Percentiles rank a stretch among this genome's conserved stretches.
Evolutionary conservation across 1,140 invertebrate species (phyloP).

Genomic region (Magallana angulata): DNA sequence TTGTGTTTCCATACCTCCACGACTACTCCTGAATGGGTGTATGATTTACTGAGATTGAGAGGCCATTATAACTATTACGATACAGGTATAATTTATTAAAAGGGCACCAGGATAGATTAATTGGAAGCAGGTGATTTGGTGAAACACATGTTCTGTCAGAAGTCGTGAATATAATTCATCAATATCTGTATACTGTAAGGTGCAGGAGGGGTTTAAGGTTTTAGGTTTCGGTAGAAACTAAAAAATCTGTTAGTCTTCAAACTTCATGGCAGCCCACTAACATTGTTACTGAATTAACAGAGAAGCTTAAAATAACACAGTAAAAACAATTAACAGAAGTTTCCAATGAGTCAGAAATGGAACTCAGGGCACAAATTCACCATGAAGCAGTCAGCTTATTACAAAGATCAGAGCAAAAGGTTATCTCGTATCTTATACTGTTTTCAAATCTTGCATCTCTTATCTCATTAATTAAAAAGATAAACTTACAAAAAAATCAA

Average conservation of each 20-base stretch:
- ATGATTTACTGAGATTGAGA: neutral
- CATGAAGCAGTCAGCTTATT: neutral
- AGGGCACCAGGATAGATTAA: too few species aligned
- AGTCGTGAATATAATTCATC: neutral
- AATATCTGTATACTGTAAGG: neutral
- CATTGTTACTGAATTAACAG: neutral
- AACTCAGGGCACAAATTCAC: neutral
- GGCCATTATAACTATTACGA: neutral
- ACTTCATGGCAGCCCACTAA: neutral
- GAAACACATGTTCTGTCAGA: neutral
- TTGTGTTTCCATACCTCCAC: too few species aligned
- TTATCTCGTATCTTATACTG: neutral
- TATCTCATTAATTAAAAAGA: neutral
- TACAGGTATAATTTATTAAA: too few species aligned
- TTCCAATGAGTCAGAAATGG: slow-evolving; percentile 18
- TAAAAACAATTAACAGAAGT: slow-evolving; percentile 17
- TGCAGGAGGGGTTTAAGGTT: neutral
- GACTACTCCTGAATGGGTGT: too few species aligned
- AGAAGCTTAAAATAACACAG: slow-evolving; percentile 18
- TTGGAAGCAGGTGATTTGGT: too few species aligned
- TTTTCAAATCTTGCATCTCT: neutral
- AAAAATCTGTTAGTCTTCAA: neutral
- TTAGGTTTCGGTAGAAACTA: neutral
- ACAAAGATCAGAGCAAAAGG: neutral
- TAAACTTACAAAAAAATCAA: too few species aligned